Evolutionary conservation across 2,888 invertebrate genomes (phyloP), one percentile per base, ranked within the genome.

Genomic region (Temnothorax ravouxi): DNA sequence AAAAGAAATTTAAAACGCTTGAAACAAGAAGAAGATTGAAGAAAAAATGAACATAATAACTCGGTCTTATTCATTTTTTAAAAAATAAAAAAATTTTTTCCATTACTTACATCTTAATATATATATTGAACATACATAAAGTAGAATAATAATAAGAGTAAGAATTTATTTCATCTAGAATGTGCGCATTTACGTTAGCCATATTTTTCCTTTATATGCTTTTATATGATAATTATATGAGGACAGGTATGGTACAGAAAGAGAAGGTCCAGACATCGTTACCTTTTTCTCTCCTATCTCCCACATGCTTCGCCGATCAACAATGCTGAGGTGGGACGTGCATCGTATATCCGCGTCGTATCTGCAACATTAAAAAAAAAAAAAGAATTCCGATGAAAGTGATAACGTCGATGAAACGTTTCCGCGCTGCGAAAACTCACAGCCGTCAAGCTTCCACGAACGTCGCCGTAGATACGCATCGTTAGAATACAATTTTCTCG

Each of bases 341-440:
- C 56, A 21, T 21, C 44, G 44, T 76, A 15, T 25, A 25, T 76
- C 38, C 41, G 52, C 18, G 72, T 18, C 2, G 25, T 21, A 18
- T 56, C 54, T 61, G n/a, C 69, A 21, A 8, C 18, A 25, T 25
- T 59, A 59, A 50, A 34, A 59, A 34, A 34, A 59, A 34, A 59
- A 71, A 71, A 77, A 29, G 29, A 29, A 61, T 71, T 61, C 47
- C 21, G 72, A 80, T 80, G 72, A 80, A 71, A 71, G 72, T 59
- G 79, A 80, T 80, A 80, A 80, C 13, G 29, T 54, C 41, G n/a
- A 29, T 34, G 13, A 25, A 41, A 52, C 25, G 38, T 76, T 69
- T 79, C 11, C 79, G 56, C 56, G 79, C 47, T 13, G 9, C 38
- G 56, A n/a, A 44, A 79, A 71, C 4, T 47, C 47, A 13, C 47